Evolutionary conservation across 1,140 invertebrate species (phyloP), one percentile per base, ranked within the genome.

Genomic region (Zaprionus taronus): DNA sequence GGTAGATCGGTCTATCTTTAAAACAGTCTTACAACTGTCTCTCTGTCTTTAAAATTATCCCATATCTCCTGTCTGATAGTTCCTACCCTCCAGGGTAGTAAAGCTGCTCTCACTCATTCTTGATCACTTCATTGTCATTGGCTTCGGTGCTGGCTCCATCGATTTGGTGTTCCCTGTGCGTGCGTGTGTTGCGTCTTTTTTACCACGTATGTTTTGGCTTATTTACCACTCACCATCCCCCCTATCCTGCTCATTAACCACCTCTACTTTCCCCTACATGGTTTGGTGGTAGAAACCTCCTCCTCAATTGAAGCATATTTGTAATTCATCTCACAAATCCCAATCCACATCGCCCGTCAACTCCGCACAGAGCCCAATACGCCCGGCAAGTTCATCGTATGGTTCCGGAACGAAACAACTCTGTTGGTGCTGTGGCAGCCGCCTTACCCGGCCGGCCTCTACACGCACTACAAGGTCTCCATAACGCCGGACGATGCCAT

Each of bases 391-490:
- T 99, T 99, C 93, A 98, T 99, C 81, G 98, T 99, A 7, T 99
- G 97, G 97, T 99, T 98, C 93, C 94, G 98, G 49, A 99, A 98
- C 93, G 98, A 98, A 94, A 99, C 98, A 7, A 99, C 98, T 15
- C 94, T 99, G 58, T 94, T 99, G 67, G 98, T 98, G 44, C 93
- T 99, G 41, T 98, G 98, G 97, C 97, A 98, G 93, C 98, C 98
- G 22, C 98, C 98, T 4, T 98, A 98, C 94, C 98, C 98, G 62
- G 95, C 97, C 26, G 98, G 97, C 24, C 96, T 97, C 77, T 98
- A 97, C 93, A 97, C 97, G 5, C 96, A 97, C 93, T 98, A 98
- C 92, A 97, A 97, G 94, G 97, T 97, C 72, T 97, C 96, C 62
- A 98, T 98, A 76, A 96, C 97, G 81, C 97, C 98, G 49, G 95